These are phyloP conservation scores for Dynastes grantii DNA, from an alignment of 2,888 invertebrate species.

Conservation along the genomic window DNA sequence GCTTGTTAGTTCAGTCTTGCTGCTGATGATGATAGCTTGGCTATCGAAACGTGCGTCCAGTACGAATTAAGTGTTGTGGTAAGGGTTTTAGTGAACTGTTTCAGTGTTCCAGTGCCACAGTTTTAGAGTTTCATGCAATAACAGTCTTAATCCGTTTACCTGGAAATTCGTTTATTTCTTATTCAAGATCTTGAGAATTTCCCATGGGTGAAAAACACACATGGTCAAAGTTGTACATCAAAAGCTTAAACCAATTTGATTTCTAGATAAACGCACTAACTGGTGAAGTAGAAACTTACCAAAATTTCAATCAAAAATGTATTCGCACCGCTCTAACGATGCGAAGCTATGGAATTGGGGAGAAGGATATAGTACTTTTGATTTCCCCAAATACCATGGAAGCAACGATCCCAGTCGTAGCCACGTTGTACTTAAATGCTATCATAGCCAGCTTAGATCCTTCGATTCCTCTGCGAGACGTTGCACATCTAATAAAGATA, in stretches of 20 bases:
- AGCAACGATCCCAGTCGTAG: constrained; percentile 68
- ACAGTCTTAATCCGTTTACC: too few relatives aligned
- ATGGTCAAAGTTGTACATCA: neutral
- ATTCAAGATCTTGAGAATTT: too few relatives aligned
- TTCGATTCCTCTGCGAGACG: constrained; percentile 54
- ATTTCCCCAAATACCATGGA: constrained; percentile 70
- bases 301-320: constrained; percentile 66
- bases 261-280: constrained; percentile 61
- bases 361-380: constrained; percentile 68
- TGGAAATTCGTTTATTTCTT: too few relatives aligned
- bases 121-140: too few relatives aligned
- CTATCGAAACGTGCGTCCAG: too few relatives aligned
- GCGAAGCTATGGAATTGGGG: constrained; percentile 64
- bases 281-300: constrained; percentile 67
- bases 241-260: neutral
- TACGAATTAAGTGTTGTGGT: too few relatives aligned
- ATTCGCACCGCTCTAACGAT: constrained; percentile 69
- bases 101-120: too few relatives aligned
- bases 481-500: constrained; percentile 55
- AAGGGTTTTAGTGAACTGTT: too few relatives aligned
- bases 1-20: too few relatives aligned
- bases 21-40: too few relatives aligned
- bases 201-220: too few relatives aligned
- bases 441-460: constrained; percentile 54
- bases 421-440: constrained; percentile 69